A percentile compares a stretch with the other conserved stretches of the same genome.
Conservation (phyloP, 2,888 invertebrate genomes). For the Dasypolia templi region DNA sequence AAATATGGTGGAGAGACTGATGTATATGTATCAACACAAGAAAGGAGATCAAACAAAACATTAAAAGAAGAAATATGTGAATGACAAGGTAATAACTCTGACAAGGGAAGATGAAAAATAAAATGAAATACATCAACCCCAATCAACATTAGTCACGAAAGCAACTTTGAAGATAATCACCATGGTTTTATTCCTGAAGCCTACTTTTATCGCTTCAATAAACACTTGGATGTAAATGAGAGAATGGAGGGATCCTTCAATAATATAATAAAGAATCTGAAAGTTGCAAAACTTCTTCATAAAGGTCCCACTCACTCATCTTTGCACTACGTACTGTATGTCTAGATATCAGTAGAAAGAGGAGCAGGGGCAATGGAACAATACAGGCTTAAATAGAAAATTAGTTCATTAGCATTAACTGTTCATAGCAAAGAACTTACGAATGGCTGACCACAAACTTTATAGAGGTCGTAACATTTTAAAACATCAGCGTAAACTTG, state of each 20-base stretch:
- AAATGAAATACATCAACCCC: neutral
- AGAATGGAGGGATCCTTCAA: conserved; percentile 23
- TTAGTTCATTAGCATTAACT: neutral
- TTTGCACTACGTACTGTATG: too few relatives aligned
- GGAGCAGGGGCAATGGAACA: neutral
- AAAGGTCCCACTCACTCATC: too few relatives aligned
- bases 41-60: neutral
- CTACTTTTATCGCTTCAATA: conserved; percentile 4
- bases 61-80: neutral
- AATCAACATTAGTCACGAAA: neutral
- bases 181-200: neutral
- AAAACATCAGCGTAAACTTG: conserved; percentile 22
- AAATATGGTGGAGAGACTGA: too few relatives aligned
- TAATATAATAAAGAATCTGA: conserved; percentile 24
- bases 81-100: neutral
- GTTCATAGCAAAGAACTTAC: conserved; percentile 1
- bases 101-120: neutral
- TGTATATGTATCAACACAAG: too few relatives aligned
- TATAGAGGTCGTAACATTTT: conserved; percentile 15
- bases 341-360: neutral
- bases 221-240: conserved; percentile 6
- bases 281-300: neutral
- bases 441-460: neutral
- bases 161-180: conserved; percentile 16
- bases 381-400: neutral